Percentiles rank a stretch among this genome's conserved stretches.
Evolutionary conservation across 2,113 vertebrate genomes (phyloP).

Genomic region (Hippocampus comes): DNA sequence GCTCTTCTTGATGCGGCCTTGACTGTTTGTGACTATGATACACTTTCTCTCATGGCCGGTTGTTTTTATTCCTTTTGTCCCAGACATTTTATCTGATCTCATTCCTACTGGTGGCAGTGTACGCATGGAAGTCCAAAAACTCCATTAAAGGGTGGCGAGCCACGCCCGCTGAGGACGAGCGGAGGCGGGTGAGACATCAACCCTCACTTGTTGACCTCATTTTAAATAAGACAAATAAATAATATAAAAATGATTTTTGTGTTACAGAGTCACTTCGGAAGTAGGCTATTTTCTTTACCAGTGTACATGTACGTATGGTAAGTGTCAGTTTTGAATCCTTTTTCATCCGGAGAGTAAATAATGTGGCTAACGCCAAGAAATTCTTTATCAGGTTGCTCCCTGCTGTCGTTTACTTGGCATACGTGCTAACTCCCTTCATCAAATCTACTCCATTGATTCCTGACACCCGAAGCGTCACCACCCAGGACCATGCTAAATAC

Average conservation of each 20-base stretch:
- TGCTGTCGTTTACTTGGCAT: slow-evolving; percentile 50
- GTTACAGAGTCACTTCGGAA: slow-evolving; percentile 33
- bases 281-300: not conserved
- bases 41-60: not conserved
- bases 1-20: too few relatives aligned
- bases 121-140: slow-evolving; percentile 68
- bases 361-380: not conserved
- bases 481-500: slow-evolving; percentile 5
- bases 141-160: slow-evolving; percentile 63
- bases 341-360: not conserved
- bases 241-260: not conserved
- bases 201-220: not conserved
- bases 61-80: slow-evolving; percentile 13
- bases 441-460: not conserved
- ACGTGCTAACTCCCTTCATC: slow-evolving; percentile 42
- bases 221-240: not conserved
- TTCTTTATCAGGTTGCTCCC: slow-evolving; percentile 61
- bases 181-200: slow-evolving; percentile 46
- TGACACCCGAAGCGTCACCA: rapidly evolving
- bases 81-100: slow-evolving; percentile 74
- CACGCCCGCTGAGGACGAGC: slow-evolving; percentile 19
- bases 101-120: slow-evolving; percentile 71
- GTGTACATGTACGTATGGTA: slow-evolving; percentile 57
- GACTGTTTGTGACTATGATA: too few relatives aligned
- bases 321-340: slow-evolving; percentile 13